phyloP scores from a whole-genome alignment of 2,888 invertebrate species.

The Loripinus fragilis region DNA sequence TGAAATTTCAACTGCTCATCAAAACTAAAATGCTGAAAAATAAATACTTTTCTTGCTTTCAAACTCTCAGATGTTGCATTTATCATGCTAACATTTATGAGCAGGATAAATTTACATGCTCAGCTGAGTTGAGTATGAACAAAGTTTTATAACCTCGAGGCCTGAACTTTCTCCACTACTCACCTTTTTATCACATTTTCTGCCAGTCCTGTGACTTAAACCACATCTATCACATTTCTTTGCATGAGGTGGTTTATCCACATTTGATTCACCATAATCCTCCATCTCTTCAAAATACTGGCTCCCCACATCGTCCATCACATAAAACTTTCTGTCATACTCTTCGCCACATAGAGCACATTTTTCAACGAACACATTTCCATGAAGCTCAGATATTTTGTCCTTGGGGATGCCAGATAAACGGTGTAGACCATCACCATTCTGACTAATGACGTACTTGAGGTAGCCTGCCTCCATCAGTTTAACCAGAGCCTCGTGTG shows the following conservation, averaged over 20 bases:
- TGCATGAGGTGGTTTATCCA: slow-evolving; percentile 71
- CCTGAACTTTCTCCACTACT: no score
- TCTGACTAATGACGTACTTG: slow-evolving; percentile 77
- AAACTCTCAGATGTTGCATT: no score
- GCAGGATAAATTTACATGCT: no score
- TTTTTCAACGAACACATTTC: slow-evolving; percentile 77
- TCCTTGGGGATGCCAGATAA: slow-evolving; percentile 71
- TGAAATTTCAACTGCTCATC: no score
- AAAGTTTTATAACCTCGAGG: no score
- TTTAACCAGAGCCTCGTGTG: slow-evolving; percentile 75
- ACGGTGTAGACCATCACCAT: slow-evolving; percentile 79
- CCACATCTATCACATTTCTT: slow-evolving; percentile 73
- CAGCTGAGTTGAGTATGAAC: no score
- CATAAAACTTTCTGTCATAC: slow-evolving; percentile 72
- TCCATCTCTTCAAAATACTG: slow-evolving; percentile 77
- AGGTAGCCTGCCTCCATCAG: slow-evolving; percentile 67
- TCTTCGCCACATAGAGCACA: slow-evolving; percentile 72
- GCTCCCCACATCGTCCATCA: slow-evolving; percentile 74
- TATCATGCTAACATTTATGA: no score
- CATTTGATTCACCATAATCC: slow-evolving; percentile 68
- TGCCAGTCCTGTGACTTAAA: slow-evolving; percentile 75
- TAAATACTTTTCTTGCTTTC: no score
- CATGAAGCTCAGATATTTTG: slow-evolving; percentile 77
- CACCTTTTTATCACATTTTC: slow-evolving; percentile 75
- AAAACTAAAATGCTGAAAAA: no score